These are phyloP conservation scores for Caenorhabditis sinica DNA, from an alignment of 2,888 invertebrate genomes.

Conservation along the genomic window DNA sequence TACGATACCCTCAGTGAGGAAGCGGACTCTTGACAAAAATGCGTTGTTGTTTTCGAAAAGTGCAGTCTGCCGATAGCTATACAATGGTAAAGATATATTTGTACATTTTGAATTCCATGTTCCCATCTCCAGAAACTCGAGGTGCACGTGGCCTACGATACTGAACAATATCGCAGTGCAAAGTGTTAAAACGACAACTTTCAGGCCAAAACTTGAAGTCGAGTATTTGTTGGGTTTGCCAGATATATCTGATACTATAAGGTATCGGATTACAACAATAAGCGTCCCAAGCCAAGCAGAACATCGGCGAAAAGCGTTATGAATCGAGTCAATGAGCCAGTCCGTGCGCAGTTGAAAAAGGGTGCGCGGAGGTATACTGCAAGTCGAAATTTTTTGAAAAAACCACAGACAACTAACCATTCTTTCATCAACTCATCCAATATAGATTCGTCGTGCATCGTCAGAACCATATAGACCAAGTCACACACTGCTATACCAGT, in stretches of 20 bases:
- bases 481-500: too few relatives aligned
- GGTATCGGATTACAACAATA: conserved; percentile 12
- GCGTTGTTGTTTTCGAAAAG: not conserved
- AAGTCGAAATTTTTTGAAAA: too few relatives aligned
- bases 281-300: conserved; percentile 39
- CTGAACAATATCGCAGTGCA: not conserved
- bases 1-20: not conserved
- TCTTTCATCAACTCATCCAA: too few relatives aligned
- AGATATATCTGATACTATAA: not conserved
- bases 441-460: too few relatives aligned
- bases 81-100: too few relatives aligned
- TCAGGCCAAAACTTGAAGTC: conserved; percentile 9
- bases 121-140: not conserved
- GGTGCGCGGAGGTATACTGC: conserved; percentile 23
- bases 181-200: not conserved
- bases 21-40: not conserved
- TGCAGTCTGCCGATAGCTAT: too few relatives aligned
- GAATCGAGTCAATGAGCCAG: conserved; percentile 14
- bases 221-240: not conserved
- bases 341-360: not conserved
- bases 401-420: too few relatives aligned
- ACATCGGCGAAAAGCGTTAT: conserved; percentile 28
- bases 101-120: conserved; percentile 18
- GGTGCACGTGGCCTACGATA: not conserved
- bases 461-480: too few relatives aligned